Evolutionary conservation across 92 coral and sea anemone species (phyloP), one percentile per base, ranked within the genome.

Genomic region (Umimayanthus kanabou): DNA sequence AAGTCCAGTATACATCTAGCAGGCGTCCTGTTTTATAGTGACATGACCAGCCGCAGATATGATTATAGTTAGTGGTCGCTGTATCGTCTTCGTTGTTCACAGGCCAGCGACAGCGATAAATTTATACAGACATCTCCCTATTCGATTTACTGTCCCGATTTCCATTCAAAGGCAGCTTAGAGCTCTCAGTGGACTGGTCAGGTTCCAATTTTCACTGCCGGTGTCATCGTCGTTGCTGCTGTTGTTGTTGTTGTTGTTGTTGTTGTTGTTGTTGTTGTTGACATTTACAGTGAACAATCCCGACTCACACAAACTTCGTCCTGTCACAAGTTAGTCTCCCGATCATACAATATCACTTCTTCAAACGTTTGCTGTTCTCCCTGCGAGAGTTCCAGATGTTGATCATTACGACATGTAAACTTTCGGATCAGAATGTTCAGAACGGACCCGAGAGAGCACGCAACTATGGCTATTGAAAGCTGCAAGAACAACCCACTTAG

Each of bases 401-500:
- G 50, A 13, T 69, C 39, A 6, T 28, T 33, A 30, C 79, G 29
- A 37, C 47, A 74, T 1, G 79, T 74, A 74, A 37, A 74, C 64
- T 82, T 82, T 26, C 76, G 61, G 29, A 92, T n/a, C 3, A 88
- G 53, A 16, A 86, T 89, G 69, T 89, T 88, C 30, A 92, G 37
- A 80, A 93, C 16, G 1, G 94, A 93, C 5, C 94, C 91, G 22
- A 91, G 39, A 47, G 92, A 89, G 70, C 98, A 95, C 6, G 92
- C 94, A 29, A 95, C 84, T 14, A 93, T 92, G 15, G 96, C 98
- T n/a, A 95, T 93, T 1, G 94, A 86, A 47, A 95, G 88, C 88
- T 95, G 98, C 1, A 95, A 79, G 76, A 95, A 95, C 70, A 95
- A 81, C 25, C 98, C 98, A 89, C 98, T 95, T 14, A 95, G 89